Evolutionary conservation across 2,113 vertebrate genomes (phyloP).

Genomic region (Thomomys bottae): DNA sequence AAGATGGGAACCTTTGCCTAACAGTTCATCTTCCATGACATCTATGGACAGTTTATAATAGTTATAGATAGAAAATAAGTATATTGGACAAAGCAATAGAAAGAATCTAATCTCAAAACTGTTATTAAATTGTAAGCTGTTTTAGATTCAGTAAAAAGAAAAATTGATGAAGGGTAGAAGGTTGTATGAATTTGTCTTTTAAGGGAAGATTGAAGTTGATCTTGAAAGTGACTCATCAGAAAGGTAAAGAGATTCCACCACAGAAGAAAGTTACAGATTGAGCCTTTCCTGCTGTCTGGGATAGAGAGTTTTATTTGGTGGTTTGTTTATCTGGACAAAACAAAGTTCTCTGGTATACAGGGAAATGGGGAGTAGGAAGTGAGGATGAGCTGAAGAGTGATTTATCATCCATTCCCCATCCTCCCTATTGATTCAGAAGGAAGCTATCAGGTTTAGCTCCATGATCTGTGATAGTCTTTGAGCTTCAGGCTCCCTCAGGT

Average conservation of each 20-base stretch:
- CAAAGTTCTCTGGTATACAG: conserved; percentile 24
- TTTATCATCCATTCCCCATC: conserved; percentile 64
- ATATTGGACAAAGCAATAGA: background rate
- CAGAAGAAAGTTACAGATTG: background rate
- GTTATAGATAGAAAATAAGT: background rate
- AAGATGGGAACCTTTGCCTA: background rate
- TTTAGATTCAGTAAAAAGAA: background rate
- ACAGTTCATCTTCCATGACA: background rate
- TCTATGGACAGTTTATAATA: background rate
- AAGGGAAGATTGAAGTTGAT: background rate
- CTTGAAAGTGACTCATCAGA: conserved; percentile 7
- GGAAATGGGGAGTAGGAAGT: background rate
- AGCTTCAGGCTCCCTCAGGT: conserved; percentile 62
- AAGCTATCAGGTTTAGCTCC: conserved; percentile 76
- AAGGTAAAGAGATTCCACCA: background rate
- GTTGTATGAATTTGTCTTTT: background rate
- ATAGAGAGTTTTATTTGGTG: background rate
- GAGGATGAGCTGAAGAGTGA: conserved; percentile 61
- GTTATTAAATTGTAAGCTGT: background rate
- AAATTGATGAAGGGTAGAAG: background rate
- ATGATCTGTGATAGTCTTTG: conserved; percentile 75
- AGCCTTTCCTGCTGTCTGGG: background rate
- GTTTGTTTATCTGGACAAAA: conserved; percentile 43
- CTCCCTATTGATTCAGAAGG: conserved; percentile 62
- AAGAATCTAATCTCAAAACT: background rate